These are phyloP conservation scores for Halocynthia roretzi DNA, from an alignment of 23 tunicate genomes.

Conservation along the genomic window DNA sequence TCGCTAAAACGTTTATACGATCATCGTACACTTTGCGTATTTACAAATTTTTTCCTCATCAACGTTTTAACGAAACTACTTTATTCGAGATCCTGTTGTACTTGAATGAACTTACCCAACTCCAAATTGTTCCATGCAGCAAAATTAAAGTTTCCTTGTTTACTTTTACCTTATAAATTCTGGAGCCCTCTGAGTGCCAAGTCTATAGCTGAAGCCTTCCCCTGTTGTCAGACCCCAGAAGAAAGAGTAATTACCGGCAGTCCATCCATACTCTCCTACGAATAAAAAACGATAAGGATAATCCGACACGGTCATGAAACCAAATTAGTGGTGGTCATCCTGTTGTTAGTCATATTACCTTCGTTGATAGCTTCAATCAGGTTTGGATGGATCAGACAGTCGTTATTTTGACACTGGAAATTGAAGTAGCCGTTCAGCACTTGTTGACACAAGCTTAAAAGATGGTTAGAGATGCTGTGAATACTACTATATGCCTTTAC, in stretches of 20 bases:
- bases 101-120: too few relatives aligned
- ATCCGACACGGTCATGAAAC: constrained; percentile 8
- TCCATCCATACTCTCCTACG: constrained; percentile 44
- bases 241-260: constrained; percentile 45
- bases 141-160: too few relatives aligned
- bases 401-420: constrained; percentile 29
- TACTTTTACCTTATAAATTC: constrained; percentile 30
- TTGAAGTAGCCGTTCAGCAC: constrained; percentile 17
- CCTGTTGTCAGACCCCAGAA: constrained; percentile 46
- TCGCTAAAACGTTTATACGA: too few relatives aligned
- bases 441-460: constrained; percentile 25
- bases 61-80: too few relatives aligned
- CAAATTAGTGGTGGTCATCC: neutral
- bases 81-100: too few relatives aligned
- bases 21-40: too few relatives aligned
- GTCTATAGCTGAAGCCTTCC: constrained; percentile 18
- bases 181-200: constrained; percentile 48
- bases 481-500: too few relatives aligned
- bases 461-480: neutral
- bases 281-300: neutral
- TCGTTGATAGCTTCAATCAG: constrained; percentile 40
- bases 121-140: too few relatives aligned
- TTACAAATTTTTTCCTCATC: too few relatives aligned
- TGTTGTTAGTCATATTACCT: constrained; percentile 13
- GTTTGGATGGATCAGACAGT: constrained; percentile 33